These are phyloP conservation scores for Oceanodroma leucorhoa DNA, from an alignment of 2,797 vertebrate genomes.

Conservation along the genomic window DNA sequence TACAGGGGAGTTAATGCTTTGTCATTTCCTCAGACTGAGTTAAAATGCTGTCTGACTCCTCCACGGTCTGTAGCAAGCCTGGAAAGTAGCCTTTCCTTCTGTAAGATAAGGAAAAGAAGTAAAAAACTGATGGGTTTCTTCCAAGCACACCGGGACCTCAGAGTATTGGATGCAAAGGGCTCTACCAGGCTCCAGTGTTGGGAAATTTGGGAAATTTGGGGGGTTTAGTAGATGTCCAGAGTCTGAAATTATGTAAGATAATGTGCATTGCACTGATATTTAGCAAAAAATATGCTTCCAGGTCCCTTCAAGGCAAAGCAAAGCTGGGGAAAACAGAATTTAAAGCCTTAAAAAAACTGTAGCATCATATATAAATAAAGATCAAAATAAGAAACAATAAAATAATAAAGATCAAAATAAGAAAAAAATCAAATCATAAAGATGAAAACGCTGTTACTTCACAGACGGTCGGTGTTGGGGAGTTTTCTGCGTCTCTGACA, in stretches of 20 bases:
- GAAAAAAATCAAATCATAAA: not conserved
- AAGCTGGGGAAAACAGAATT: not conserved
- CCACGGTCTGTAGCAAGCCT: not conserved
- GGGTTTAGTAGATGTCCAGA: not conserved
- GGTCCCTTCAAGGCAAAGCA: not conserved
- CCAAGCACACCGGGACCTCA: not conserved
- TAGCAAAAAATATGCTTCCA: not conserved
- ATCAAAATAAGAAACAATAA: not conserved
- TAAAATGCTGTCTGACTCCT: not conserved
- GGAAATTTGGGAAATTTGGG: not conserved
- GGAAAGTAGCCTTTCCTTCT: not conserved
- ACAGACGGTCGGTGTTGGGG: accelerated
- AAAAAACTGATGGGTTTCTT: not conserved
- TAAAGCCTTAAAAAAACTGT: not conserved
- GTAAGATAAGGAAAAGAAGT: not conserved
- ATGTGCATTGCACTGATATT: not conserved
- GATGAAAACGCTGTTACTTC: too few species aligned
- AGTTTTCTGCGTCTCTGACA: not conserved
- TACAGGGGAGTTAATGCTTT: constrained; percentile 17
- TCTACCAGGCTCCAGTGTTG: not conserved
- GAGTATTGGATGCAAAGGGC: not conserved
- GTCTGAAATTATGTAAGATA: not conserved
- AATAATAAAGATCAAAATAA: not conserved
- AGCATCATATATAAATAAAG: not conserved
- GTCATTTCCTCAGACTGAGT: constrained; percentile 8